Base-by-base conservation (phyloP, 2,113 vertebrate genomes). In the Lamprotornis superbus region DNA sequence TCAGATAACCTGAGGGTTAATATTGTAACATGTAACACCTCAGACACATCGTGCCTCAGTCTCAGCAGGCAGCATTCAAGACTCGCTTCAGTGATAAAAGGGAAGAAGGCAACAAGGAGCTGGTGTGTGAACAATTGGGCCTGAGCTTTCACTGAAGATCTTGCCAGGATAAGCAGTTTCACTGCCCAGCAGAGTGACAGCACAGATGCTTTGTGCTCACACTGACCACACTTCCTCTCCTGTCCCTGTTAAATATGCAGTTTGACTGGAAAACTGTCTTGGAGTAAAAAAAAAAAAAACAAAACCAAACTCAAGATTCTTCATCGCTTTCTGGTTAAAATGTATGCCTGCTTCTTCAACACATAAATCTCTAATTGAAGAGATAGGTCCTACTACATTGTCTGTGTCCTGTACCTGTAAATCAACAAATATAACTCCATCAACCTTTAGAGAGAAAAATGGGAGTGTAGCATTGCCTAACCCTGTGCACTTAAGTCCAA, bases 111-210 rank as follows among this genome's bases (percentile, higher is more conserved):
- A 70, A 60, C 11, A 31, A 56, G 30, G 33, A 70, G 1, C 9
- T 70, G 18, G 5, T 49, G n/a, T 46, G 20, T 2, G 2, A 82
- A 42, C 3, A 83, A 1, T 4, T 1, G 7, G 7, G 28, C 6
- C 46, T 70, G 7, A 86, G 5, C 4, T 40, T 60, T 44, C 16
- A 18, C n/a, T 4, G 9, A 79, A 60, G 25, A 70, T 15, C 1
- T 70, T 53, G 5, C 31, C 37, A 49, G 28, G 40, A 68, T 59
- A 83, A 59, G 12, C 11, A 31, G 28, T 47, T 30, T 67, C 4
- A 1, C 47, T 35, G 15, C 11, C 18, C 42, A 65, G 24, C 11
- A 78, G 17, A 91, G 30, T 20, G 7, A 42, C 12, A 39, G 28
- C 5, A 67, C 15, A 49, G 24, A 50, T 53, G 11, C 5, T 53